phyloP scores from a whole-genome alignment of 2,797 vertebrate species.

The Sebastes steindachneri region DNA sequence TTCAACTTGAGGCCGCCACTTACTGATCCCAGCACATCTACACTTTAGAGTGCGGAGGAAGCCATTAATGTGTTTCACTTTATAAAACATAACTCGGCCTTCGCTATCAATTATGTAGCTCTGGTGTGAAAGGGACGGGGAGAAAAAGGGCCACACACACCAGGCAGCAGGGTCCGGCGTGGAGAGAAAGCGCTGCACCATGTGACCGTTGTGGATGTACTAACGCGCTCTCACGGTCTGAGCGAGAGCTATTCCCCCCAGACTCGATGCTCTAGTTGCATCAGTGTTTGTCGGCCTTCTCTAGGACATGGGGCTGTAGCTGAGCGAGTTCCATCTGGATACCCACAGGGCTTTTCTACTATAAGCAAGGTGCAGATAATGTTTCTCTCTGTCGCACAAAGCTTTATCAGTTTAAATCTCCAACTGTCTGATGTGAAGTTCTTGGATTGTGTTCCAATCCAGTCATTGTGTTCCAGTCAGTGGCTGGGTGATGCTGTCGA shows the following conservation, averaged over 20 bases:
- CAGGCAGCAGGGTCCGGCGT: conserved; percentile 43
- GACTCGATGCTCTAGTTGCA: conserved; percentile 78
- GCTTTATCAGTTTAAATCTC: conserved; percentile 29
- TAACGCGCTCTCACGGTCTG: conserved; percentile 68
- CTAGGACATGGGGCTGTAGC: conserved; percentile 61
- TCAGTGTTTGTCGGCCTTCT: conserved; percentile 70
- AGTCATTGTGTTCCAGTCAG: not conserved
- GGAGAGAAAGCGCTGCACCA: conserved; percentile 55
- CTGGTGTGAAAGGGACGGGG: conserved; percentile 56
- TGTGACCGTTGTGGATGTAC: conserved; percentile 72
- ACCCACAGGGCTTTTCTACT: conserved; percentile 57
- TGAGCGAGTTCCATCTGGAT: conserved; percentile 68
- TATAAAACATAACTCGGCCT: conserved; percentile 70
- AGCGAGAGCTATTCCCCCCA: conserved; percentile 73
- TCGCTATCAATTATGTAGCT: conserved; percentile 78
- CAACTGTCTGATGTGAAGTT: not conserved
- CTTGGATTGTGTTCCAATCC: not conserved
- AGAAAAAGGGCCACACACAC: conserved; percentile 49
- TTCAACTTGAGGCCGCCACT: conserved; percentile 43
- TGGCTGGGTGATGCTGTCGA: not conserved
- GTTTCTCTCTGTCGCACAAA: conserved; percentile 27
- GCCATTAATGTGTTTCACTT: conserved; percentile 70
- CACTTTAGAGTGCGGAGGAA: conserved; percentile 55
- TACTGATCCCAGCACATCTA: conserved; percentile 48
- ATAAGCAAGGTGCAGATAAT: conserved; percentile 38